Evolutionary conservation across 2,113 vertebrate genomes (phyloP), one percentile per base, ranked within the genome.

Genomic region (Hyaena hyaena): DNA sequence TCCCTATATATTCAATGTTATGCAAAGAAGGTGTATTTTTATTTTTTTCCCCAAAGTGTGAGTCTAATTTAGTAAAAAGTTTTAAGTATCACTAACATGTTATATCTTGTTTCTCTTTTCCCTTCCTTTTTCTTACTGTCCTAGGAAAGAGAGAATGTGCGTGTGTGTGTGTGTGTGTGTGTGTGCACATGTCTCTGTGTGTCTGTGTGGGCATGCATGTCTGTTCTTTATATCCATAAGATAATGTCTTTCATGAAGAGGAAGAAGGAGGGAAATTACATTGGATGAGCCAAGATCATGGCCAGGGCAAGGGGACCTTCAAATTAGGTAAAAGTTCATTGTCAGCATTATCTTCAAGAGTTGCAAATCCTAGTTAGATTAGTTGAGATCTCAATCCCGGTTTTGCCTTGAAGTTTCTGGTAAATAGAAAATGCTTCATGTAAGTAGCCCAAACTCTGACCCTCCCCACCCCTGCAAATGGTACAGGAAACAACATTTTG

Each of bases 111-210:
- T 95, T 90, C 24, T 89, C 74, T 45, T 45, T 69, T 39, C 0
- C 74, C 26, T 23, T 97, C 1, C 17, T 96, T 80, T 88, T 96
- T n/a, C 77, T 97, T 50, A 77, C 94, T 95, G 88, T 98, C 80
- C 58, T 15, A 43, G 81, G 33, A 69, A 66, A 28, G 33, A 69
- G 1, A 26, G 17, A 74, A 26, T 45, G 39, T 71, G 10, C 24
- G 11, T 74, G 74, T n/a, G 39, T 69, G 87, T 83, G 33, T 28
- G 12, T 65, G 15, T 84, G 86, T 68, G 1, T 35, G 10, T 65
- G 15, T 84, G 86, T 68, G 1, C 39, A 3, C 39, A 39, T 39
- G 39, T 39, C 39, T 4, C 39, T 35, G 10, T 21, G 15, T 95
- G 85, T 92, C 28, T 74, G 33, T 95, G 35, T 88, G 45, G 0